Evolutionary conservation across 2,113 vertebrate genomes (phyloP).

Genomic region (Podocnemis expansa): DNA sequence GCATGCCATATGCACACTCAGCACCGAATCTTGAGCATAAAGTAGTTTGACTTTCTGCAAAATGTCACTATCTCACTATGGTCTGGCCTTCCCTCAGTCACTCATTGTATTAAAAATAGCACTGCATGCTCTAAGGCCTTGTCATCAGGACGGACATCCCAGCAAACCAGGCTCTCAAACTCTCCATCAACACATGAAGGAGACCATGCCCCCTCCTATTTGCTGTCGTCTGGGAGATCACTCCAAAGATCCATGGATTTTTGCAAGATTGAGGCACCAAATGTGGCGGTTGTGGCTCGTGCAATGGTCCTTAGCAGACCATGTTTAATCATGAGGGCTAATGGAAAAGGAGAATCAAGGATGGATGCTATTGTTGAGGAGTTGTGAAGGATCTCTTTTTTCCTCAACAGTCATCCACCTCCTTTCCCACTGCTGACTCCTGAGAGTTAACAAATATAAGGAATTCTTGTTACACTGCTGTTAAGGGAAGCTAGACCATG

Average conservation of each 20-base stretch:
- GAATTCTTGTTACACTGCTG: neutral
- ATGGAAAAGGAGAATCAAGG: neutral
- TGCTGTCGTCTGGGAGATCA: neutral
- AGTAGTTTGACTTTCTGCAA: neutral
- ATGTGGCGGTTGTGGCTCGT: neutral
- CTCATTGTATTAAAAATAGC: neutral
- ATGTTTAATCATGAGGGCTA: neutral
- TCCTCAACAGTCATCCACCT: neutral
- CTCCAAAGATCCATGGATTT: neutral
- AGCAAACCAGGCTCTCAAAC: neutral
- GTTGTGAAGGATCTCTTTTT: neutral
- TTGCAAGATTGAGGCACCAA: neutral
- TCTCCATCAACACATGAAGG: neutral
- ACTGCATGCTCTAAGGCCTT: neutral
- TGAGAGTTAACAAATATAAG: neutral
- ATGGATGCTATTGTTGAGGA: neutral
- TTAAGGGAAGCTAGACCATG: conserved; percentile 24
- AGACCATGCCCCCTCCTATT: neutral
- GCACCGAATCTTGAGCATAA: neutral
- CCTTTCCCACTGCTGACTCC: neutral
- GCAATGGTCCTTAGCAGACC: neutral
- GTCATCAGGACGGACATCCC: neutral
- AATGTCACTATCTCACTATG: neutral
- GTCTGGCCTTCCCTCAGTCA: neutral
- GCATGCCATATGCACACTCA: neutral